Percentiles rank a stretch among this genome's conserved stretches.
phyloP scores from a whole-genome alignment of 1,140 invertebrate species.

The Drosophila nigromelanica region DNA sequence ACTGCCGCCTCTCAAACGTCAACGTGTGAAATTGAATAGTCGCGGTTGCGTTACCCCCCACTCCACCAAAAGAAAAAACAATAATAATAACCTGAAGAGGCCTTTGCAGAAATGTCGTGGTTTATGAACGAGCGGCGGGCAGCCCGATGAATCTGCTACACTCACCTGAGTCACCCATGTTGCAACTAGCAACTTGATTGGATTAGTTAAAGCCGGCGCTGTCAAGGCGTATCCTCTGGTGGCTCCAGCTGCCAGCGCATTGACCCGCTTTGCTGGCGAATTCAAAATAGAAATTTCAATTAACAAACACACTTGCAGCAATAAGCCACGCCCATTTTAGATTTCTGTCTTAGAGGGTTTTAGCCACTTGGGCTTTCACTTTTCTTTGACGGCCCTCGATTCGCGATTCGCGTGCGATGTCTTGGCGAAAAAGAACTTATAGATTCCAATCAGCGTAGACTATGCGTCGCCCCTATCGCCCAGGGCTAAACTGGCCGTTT shows the following conservation, averaged over 20 bases:
- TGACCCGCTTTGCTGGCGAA: conserved; percentile 46
- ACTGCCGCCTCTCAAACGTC: conserved; percentile 63
- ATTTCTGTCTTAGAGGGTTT: conserved; percentile 19
- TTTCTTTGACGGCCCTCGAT: conserved; percentile 40
- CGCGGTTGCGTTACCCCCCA: conserved; percentile 60
- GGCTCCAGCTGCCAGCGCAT: conserved; percentile 44
- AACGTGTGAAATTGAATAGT: conserved; percentile 76
- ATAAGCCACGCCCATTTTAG: conserved; percentile 12
- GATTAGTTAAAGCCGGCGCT: conserved; percentile 33
- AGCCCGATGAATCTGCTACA: conserved; percentile 13
- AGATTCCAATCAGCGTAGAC: conserved; percentile 64
- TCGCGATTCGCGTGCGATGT: conserved; percentile 68
- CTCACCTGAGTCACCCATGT: conserved; percentile 73
- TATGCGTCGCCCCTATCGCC: conserved; percentile 39
- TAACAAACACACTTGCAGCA: conserved; percentile 34
- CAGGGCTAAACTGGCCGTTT: conserved; percentile 45
- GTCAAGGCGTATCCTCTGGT: conserved; percentile 35
- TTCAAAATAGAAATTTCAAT: conserved; percentile 79
- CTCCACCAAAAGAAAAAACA: too few relatives aligned
- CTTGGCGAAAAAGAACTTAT: conserved; percentile 46
- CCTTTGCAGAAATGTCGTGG: conserved; percentile 29
- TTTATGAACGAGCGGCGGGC: conserved; percentile 46
- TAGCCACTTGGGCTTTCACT: conserved; percentile 61
- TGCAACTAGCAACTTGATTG: conserved; percentile 11
- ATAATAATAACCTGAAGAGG: neutral